These are phyloP conservation scores for Halictus ligatus DNA, from an alignment of 2,888 invertebrate species.

Conservation along the genomic window DNA sequence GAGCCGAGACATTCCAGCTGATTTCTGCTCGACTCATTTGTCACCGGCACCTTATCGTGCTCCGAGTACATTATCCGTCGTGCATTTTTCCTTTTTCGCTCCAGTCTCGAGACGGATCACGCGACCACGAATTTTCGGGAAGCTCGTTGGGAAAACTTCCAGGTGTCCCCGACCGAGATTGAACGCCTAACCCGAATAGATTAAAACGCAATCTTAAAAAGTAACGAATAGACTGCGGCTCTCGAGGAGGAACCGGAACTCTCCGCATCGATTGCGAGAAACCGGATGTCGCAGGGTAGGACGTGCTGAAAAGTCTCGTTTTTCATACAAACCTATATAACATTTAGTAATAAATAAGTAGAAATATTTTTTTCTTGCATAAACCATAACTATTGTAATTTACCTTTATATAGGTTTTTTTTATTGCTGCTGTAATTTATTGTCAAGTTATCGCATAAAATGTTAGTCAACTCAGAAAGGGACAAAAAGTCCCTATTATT, in stretches of 20 bases:
- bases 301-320: neutral
- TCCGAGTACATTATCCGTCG: conserved; percentile 67
- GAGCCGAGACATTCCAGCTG: conserved; percentile 12
- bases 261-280: neutral
- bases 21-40: conserved; percentile 65
- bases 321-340: neutral
- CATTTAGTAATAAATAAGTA: neutral
- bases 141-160: conserved; percentile 30
- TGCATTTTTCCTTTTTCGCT: neutral
- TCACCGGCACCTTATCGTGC: conserved; percentile 71
- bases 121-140: conserved; percentile 27
- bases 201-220: conserved; percentile 3
- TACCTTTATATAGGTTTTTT: too few relatives aligned
- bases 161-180: conserved; percentile 26
- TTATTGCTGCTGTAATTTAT: too few relatives aligned
- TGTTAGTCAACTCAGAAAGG: too few relatives aligned
- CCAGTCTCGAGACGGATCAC: conserved; percentile 27
- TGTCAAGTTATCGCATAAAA: too few relatives aligned
- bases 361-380: too few relatives aligned
- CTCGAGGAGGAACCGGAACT: neutral
- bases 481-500: neutral
- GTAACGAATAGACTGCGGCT: neutral
- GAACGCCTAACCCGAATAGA: conserved; percentile 1
- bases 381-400: too few relatives aligned
- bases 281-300: too few relatives aligned